Conservation (phyloP, 2,113 vertebrate genomes). For the Leptosomus discolor region DNA sequence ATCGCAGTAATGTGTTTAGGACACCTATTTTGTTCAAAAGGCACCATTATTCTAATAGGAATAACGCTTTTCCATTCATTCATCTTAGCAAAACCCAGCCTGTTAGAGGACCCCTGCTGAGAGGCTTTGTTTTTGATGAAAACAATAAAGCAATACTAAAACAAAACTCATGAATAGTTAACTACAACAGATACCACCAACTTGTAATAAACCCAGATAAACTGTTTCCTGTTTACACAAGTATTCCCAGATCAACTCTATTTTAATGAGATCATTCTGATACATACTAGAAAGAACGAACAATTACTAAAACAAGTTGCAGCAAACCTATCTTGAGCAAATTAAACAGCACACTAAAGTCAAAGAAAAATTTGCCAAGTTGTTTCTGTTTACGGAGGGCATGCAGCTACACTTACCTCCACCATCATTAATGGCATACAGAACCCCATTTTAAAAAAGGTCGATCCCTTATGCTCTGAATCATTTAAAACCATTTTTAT, state of each 20-base stretch:
- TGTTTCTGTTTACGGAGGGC: background rate
- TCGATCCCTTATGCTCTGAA: background rate
- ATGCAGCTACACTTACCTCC: background rate
- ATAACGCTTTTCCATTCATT: background rate
- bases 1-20: background rate
- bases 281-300: background rate
- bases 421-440: fast-evolving
- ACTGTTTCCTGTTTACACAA: background rate
- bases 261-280: background rate
- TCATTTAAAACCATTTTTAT: background rate
- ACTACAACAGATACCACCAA: background rate
- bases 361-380: background rate
- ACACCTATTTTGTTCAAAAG: background rate
- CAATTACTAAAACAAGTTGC: background rate
- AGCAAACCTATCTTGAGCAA: background rate
- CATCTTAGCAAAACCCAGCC: background rate
- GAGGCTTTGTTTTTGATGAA: background rate
- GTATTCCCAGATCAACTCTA: background rate
- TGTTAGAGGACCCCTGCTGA: background rate
- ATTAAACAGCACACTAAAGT: background rate
- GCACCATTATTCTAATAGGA: background rate
- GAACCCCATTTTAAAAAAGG: background rate
- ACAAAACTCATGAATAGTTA: background rate
- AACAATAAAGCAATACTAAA: background rate
- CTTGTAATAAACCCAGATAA: background rate